Percentiles rank a stretch among this genome's conserved stretches.
Evolutionary conservation across 2,888 invertebrate genomes (phyloP).

Genomic region (Pandemis heparana): DNA sequence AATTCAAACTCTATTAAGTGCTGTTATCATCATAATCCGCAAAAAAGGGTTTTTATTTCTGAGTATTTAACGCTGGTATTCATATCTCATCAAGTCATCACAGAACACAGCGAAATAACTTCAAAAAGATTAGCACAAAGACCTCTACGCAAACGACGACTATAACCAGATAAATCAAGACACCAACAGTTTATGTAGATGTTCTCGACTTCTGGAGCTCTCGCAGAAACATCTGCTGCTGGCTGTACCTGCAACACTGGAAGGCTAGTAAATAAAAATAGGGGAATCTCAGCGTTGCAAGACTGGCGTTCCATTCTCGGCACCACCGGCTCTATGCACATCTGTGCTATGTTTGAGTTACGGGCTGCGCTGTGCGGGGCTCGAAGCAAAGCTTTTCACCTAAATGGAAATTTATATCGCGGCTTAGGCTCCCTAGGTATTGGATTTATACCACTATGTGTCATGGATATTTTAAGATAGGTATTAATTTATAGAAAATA

Average conservation of each 20-base stretch:
- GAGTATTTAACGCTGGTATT: too few species aligned
- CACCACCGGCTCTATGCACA: constrained; percentile 68
- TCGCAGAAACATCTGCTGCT: neutral
- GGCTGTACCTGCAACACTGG: neutral
- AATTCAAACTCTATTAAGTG: too few species aligned
- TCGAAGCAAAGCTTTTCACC: constrained; percentile 63
- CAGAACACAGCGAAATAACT: too few species aligned
- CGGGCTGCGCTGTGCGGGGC: constrained; percentile 53
- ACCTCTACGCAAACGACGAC: too few species aligned
- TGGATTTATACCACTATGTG: constrained; percentile 24
- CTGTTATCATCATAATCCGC: too few species aligned
- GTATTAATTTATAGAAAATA: constrained; percentile 11
- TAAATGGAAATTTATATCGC: constrained; percentile 73
- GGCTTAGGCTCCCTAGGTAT: constrained; percentile 47
- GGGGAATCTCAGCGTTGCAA: constrained; percentile 21
- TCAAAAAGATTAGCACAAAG: too few species aligned
- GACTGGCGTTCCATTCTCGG: constrained; percentile 8
- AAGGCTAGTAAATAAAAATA: constrained; percentile 11
- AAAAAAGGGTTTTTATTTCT: too few species aligned
- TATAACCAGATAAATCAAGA: too few species aligned
- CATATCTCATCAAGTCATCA: too few species aligned
- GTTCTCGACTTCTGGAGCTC: neutral
- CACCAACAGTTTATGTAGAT: too few species aligned
- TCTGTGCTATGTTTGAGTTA: constrained; percentile 70
- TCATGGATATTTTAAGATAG: neutral